phyloP scores from a whole-genome alignment of 2,797 vertebrate genomes.

The Sebastes iracundus region DNA sequence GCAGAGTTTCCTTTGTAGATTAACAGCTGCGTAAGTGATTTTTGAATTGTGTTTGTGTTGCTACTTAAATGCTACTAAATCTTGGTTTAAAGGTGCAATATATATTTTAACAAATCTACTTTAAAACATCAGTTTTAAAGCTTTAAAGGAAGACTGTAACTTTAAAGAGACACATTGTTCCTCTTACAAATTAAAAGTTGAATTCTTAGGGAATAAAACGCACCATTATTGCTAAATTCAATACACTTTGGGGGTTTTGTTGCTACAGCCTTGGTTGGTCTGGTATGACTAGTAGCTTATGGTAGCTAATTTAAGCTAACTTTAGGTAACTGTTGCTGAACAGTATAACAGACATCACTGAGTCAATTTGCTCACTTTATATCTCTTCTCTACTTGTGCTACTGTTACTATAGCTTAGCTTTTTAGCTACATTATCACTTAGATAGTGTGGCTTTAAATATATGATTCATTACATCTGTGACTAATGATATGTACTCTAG shows the following conservation, averaged over 20 bases:
- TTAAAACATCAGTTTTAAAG: background rate
- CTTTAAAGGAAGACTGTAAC: background rate
- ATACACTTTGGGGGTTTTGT: background rate
- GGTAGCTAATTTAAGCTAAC: background rate
- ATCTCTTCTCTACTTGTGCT: background rate
- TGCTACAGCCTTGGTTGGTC: background rate
- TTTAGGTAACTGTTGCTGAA: background rate
- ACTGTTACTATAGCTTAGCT: background rate
- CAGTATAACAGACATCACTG: background rate
- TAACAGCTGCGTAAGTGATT: background rate
- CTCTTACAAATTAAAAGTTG: background rate
- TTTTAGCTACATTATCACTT: background rate
- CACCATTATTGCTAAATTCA: background rate
- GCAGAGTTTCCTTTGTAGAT: background rate
- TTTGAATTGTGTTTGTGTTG: background rate
- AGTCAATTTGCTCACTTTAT: background rate
- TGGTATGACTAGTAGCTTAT: background rate
- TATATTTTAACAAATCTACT: background rate
- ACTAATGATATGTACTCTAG: background rate
- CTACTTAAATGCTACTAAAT: background rate
- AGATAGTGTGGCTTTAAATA: background rate
- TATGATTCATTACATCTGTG: background rate
- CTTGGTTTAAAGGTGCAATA: background rate
- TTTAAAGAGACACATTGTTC: background rate
- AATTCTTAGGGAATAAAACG: background rate